Base-by-base conservation (phyloP, 2,888 invertebrate species). In the Deroplatys truncata region DNA sequence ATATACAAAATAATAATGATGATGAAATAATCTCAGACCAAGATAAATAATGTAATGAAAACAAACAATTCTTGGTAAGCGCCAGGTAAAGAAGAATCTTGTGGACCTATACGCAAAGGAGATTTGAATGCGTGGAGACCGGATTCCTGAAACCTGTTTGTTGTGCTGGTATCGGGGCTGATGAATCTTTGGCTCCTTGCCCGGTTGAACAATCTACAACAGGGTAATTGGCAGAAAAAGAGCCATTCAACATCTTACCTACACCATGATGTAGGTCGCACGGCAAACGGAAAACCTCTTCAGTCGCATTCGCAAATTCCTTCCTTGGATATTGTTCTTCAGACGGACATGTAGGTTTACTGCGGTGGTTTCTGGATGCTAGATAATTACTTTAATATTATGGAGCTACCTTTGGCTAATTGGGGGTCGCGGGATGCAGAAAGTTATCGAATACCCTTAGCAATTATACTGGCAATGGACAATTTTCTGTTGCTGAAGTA, bases 201-300 rank as follows among this genome's bases (percentile, higher is more conserved):
- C 89, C 85, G 89, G 29, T 29, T 83, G 86, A 85, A 89, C 89
- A 89, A 88, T 87, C 86, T 88, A 87, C 89, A 84, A 89, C 88
- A 88, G 90, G 88, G 88, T 90, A 90, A 90, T 90, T 88, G 90
- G 86, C 90, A 88, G 88, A 90, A 82, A 88, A 90, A 85, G 43
- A 43, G 84, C 86, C 56, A 84, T 83, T 43, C 87, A 82, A 82
- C 89, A 85, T 43, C 82, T 89, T 83, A 82, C 86, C 86, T 86
- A 72, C 28, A n/a, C 28, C 16, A 28, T 72, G 29, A 82, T 28
- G 56, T 72, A 72, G 56, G 56, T 72, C 56, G 56, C 25, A 72
- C 56, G 20, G 56, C 56, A 72, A 20, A 72, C 5, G 56, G 56
- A 72, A 72, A 72, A 72, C 20, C 16, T 43, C 43, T 43, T 43